phyloP scores from a whole-genome alignment of 1,140 invertebrate genomes.

The Pollicipes pollicipes region DNA sequence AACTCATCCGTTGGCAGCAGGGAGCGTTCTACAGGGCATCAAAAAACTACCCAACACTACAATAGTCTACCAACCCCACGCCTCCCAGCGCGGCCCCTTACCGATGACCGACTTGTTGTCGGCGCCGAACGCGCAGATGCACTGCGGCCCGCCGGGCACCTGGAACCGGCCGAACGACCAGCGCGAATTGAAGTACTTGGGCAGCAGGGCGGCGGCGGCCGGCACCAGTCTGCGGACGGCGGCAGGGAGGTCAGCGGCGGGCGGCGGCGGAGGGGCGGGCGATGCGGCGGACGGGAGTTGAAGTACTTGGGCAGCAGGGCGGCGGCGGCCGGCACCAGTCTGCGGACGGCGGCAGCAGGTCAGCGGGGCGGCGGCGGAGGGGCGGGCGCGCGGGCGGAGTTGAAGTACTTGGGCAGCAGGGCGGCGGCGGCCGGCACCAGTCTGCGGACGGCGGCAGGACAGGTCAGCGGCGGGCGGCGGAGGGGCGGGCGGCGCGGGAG shows the following conservation, averaged over 20 bases:
- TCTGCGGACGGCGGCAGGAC: constrained; percentile 27
- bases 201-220: too few relatives aligned
- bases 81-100: too few relatives aligned
- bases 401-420: constrained; percentile 94
- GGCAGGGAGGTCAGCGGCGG: too few relatives aligned
- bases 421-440: constrained; percentile 73
- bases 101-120: constrained; percentile 45
- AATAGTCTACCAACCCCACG: too few relatives aligned
- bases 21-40: too few relatives aligned
- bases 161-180: constrained; percentile 98
- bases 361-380: constrained; percentile 6
- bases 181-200: too few relatives aligned
- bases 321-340: constrained; percentile 67
- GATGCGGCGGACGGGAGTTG: too few relatives aligned
- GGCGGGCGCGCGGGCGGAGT: constrained; percentile 35
- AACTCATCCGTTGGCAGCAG: too few relatives aligned
- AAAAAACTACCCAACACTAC: too few relatives aligned
- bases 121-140: constrained; percentile 89
- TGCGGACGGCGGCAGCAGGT: constrained; percentile 24
- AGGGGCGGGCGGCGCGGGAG: background rate
- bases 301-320: constrained; percentile 94
- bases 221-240: too few relatives aligned
- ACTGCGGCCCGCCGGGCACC: constrained; percentile 80
- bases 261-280: too few relatives aligned
- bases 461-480: constrained; percentile 6